Evolutionary conservation across 2,113 vertebrate genomes (phyloP).

Genomic region (Seriola rivoliana): DNA sequence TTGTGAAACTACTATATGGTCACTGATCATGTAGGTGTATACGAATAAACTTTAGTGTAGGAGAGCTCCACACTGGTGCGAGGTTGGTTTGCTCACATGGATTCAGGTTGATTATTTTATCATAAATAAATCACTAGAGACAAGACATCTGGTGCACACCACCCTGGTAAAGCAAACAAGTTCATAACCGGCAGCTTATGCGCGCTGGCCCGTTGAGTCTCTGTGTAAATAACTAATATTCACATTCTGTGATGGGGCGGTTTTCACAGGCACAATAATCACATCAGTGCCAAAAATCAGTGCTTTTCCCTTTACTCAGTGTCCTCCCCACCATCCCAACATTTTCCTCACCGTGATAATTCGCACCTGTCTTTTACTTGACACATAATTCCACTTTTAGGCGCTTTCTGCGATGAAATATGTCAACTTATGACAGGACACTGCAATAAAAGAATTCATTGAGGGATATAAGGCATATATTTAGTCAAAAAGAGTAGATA

Average conservation of each 20-base stretch:
- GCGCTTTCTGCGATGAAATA: conserved; percentile 13
- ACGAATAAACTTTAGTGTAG: background rate
- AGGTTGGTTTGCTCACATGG: background rate
- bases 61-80: background rate
- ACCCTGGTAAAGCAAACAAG: conserved; percentile 39
- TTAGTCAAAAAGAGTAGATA: background rate
- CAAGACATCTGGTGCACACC: conserved; percentile 17
- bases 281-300: conserved; percentile 23
- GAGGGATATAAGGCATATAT: background rate
- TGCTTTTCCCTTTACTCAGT: background rate
- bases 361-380: conserved; percentile 7
- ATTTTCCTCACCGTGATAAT: background rate
- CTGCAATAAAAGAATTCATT: background rate
- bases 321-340: background rate
- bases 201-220: conserved; percentile 11
- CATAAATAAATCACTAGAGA: conserved; percentile 29
- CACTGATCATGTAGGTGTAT: background rate
- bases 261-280: conserved; percentile 14
- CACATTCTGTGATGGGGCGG: conserved; percentile 4
- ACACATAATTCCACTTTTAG: conserved; percentile 12
- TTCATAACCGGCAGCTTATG: conserved; percentile 35
- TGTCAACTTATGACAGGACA: background rate
- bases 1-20: background rate
- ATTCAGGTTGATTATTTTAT: conserved; percentile 31
- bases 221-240: conserved; percentile 44